Percentiles rank a stretch among this genome's conserved stretches.
Evolutionary conservation across 2,888 invertebrate species (phyloP).

Genomic region (Zygothrica quintamaculata): DNA sequence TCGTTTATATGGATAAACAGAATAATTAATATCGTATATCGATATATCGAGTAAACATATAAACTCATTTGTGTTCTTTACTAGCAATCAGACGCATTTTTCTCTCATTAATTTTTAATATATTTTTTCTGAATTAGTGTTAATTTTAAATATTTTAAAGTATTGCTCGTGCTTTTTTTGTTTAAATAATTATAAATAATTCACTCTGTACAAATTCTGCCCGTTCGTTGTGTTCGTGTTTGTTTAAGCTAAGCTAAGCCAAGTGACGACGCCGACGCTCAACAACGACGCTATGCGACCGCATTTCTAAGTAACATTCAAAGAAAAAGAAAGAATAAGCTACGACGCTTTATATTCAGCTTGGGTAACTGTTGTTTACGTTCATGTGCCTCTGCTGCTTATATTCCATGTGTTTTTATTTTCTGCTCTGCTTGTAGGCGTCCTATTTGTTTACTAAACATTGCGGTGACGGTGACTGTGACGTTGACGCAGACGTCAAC

Average conservation of each 20-base stretch:
- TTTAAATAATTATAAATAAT: background rate
- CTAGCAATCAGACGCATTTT: constrained; percentile 41
- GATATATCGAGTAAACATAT: constrained; percentile 14
- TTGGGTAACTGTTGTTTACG: constrained; percentile 31
- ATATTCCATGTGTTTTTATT: constrained; percentile 21
- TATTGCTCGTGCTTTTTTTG: constrained; percentile 16
- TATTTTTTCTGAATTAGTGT: constrained; percentile 29
- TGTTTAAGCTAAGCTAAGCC: constrained; percentile 11
- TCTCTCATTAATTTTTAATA: constrained; percentile 39
- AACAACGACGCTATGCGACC: constrained; percentile 63
- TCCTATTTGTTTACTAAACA: constrained; percentile 50
- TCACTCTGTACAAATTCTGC: background rate
- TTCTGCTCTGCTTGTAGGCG: constrained; percentile 21
- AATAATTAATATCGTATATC: constrained; percentile 1
- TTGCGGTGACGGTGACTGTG: constrained; percentile 12
- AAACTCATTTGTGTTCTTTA: constrained; percentile 44
- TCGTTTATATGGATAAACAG: background rate
- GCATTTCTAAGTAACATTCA: constrained; percentile 46
- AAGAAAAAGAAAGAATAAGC: constrained; percentile 42
- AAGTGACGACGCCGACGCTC: constrained; percentile 61
- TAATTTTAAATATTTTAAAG: constrained; percentile 29
- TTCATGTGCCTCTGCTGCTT: constrained; percentile 20
- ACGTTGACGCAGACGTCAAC: background rate
- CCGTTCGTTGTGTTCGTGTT: constrained; percentile 23
- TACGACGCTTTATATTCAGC: constrained; percentile 20